Percentiles rank a stretch among this genome's conserved stretches.
These are phyloP conservation scores for Escarpia spicata DNA, from an alignment of 2,888 invertebrate genomes.

Conservation along the genomic window DNA sequence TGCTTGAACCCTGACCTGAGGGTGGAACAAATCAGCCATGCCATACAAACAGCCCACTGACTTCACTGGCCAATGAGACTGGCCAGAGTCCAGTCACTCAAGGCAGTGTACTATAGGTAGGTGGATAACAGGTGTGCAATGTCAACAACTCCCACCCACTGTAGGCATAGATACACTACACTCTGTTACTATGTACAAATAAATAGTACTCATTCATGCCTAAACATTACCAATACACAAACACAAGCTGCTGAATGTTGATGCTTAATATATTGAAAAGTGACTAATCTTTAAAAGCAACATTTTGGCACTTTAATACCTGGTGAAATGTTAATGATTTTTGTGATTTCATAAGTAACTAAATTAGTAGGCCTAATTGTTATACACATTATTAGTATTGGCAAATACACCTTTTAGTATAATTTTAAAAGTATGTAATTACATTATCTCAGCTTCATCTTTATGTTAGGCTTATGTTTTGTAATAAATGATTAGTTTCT, in stretches of 20 bases:
- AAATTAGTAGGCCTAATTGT: too few relatives aligned
- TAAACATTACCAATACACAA: background rate
- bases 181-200: background rate
- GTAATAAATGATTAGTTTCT: too few relatives aligned
- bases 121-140: slow-evolving; percentile 13
- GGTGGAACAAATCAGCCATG: background rate
- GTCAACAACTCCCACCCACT: background rate
- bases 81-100: background rate
- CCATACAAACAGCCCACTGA: slow-evolving; percentile 1
- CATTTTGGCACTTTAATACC: background rate
- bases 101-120: background rate
- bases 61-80: background rate
- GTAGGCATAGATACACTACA: slow-evolving; percentile 13
- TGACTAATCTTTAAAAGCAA: background rate
- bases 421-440: background rate
- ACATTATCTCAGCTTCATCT: background rate
- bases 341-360: too few relatives aligned
- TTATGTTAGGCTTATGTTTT: background rate
- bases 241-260: background rate
- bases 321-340: background rate
- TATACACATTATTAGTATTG: too few relatives aligned
- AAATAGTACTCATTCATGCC: background rate
- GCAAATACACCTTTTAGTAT: too few relatives aligned
- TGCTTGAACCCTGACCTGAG: background rate
- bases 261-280: background rate